Evolutionary conservation across 2,888 invertebrate species (phyloP), one percentile per base, ranked within the genome.

Genomic region (Conus canariensis): DNA sequence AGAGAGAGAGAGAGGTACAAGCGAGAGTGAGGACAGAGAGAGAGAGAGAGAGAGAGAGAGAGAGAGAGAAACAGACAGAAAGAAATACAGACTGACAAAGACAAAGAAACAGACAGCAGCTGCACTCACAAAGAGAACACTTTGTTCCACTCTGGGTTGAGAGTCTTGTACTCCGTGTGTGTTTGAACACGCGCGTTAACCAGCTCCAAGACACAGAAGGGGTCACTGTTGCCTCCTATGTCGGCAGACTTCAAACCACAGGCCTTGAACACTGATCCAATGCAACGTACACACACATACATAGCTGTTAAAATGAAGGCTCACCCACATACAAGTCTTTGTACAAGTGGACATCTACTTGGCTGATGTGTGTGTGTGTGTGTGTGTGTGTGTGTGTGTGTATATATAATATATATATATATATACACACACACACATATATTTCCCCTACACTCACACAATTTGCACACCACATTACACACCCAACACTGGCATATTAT

Each of bases 81-180:
- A 89, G 56, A 10, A n/a, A 25, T 45, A 70, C 58, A 14, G n/a
- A 58, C 30, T 59, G 45, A 58, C 19, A 45, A 45, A 45, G 45
- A 14, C 64, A 64, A 16, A 64, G 64, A 64, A 16, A 64, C 12
- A 64, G 12, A 14, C 12, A 64, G 8, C 2, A 14, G 12, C 60
- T 4, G 0, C 82, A 97, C 98, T 97, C 97, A 99, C 98, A 99
- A 99, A 83, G 98, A 99, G 96, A 99, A 99, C 93, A 99, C 98
- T 97, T 99, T 99, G 97, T 99, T 99, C 99, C 99, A 99, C 93
- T 98, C 98, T 0, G 99, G 99, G 90, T 98, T 97, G 56, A 99
- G 97, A 0, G 99, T 99, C 96, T 99, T 99, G 96, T 99, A 99
- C 96, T 99, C 99, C 0, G 99, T 99, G 96, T 99, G 99, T 0